Evolutionary conservation across 2,888 invertebrate genomes (phyloP), one percentile per base, ranked within the genome.

Genomic region (Zelleria hepariella): DNA sequence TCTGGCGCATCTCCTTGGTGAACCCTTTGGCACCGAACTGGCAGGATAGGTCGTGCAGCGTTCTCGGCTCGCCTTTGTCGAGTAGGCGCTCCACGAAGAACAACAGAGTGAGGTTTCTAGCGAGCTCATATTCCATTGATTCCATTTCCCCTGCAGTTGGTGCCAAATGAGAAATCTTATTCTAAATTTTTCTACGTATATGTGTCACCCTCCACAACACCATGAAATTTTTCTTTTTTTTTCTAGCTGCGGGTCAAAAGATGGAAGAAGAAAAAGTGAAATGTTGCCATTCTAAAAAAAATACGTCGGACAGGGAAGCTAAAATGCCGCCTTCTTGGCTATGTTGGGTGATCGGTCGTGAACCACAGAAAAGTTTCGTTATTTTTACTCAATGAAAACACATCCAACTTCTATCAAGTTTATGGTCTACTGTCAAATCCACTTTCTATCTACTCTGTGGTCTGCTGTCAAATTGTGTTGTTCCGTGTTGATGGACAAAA

Each of bases 1-100:
- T 96, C 85, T 97, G 97, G 70, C 97, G 91, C 98, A 99, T 99
- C 90, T 99, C 99, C 89, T 98, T 96, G 24, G 99, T 98, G 87
- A 99, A 99, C 68, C 97, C 98, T 85, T 98, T 98, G 69, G 98
- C 98, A 74, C 99, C 99, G 88, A 99, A 99, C 88, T 99, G 98
- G 86, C 99, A 99, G 80, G 98, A 98, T 70, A 99, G 92, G 90
- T 99, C 99, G 87, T 98, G 98, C 74, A 99, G 92, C 67, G 98
- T 97, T 80, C 98, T 92, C 66, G 98, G 96, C 81, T 96, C 96
- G 71, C 96, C 95, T 90, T 98, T 98, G 86, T 98, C 98, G 92
- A 99, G 93, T 70, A 99, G 92, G 75, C 98, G 95, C 90, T 99
- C 99, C 82, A 99, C 94, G 89, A 99, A 99, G 91, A 99, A 99